Conservation (phyloP, 1,140 invertebrate genomes). For the Megalonaias nervosa region DNA sequence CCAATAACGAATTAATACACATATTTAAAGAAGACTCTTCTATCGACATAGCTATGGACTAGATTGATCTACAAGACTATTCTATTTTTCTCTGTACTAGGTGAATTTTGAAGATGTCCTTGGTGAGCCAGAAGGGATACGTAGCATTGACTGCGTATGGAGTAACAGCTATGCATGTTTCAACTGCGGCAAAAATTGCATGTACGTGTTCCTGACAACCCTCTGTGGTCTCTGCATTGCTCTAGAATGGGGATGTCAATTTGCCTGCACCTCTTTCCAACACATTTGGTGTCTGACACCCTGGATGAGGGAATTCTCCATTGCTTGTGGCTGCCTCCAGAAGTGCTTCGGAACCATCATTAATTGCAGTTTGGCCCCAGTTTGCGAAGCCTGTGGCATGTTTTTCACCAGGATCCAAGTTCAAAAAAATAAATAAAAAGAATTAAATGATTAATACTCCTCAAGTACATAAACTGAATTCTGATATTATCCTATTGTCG, state of each 20-base stretch:
- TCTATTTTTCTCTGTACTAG: background rate
- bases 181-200: slow-evolving; percentile 78
- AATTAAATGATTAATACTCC: too few species aligned
- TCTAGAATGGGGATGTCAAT: slow-evolving; percentile 79
- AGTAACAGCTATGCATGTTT: slow-evolving; percentile 80
- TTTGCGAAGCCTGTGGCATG: slow-evolving; percentile 77
- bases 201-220: slow-evolving; percentile 81
- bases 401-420: slow-evolving; percentile 76
- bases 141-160: slow-evolving; percentile 83
- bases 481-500: too few species aligned
- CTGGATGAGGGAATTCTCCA: slow-evolving; percentile 60
- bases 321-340: slow-evolving; percentile 77
- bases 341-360: slow-evolving; percentile 75
- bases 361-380: slow-evolving; percentile 77
- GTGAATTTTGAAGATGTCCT: slow-evolving; percentile 81
- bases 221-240: slow-evolving; percentile 80
- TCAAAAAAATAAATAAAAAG: too few species aligned
- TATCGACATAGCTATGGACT: too few species aligned
- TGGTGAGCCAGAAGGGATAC: slow-evolving; percentile 82
- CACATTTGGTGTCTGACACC: slow-evolving; percentile 69
- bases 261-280: slow-evolving; percentile 81
- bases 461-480: too few species aligned
- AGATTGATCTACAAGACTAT: too few species aligned
- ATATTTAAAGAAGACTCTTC: too few species aligned
- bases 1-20: too few species aligned